Base-by-base conservation (phyloP, 1,140 invertebrate species). In the Drosophila biarmipes region DNA sequence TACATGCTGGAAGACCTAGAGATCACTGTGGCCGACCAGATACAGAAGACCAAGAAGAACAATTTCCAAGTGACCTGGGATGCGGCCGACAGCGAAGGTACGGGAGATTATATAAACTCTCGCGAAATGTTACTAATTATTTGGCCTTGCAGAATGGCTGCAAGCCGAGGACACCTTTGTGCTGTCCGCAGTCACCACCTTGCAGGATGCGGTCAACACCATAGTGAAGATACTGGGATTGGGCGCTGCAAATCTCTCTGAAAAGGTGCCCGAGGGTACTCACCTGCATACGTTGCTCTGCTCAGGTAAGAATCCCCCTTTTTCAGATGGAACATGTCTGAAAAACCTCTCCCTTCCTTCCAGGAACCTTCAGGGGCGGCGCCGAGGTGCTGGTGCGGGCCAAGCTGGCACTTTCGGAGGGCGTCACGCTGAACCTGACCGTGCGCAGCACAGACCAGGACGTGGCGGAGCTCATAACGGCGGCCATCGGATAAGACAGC, bases 1-100 rank as follows among this genome's bases (percentile, higher is more conserved):
- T 95, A 95, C 61, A 95, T 96, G 90, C 92, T 99, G 40, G 98
- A 99, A 93, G 98, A 99, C 93, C 93, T 99, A 19, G 98, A 99
- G 90, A 93, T 99, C 34, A 95, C 94, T 11, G 93, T 99, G 1
- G 95, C 95, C 4, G 99, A 99, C 93, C 98, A 99, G 92, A 96
- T 99, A 57, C 96, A 98, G 87, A 95, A 96, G 66, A 94, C 97
- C 6, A 95, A 95, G 46, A 97, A 96, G 78, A 96, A 92, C 77
- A 98, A 94, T 79, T 96, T 99, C 80, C 95, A 94, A 31, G 94
- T 94, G 0, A 94, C 95, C 19, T 97, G 96, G 94, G 96, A 96
- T 71, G 94, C 94, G 4, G 91, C 91, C 2, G 91, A 92, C 24
- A 91, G 90, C 8, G 92, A 92, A 68, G 92, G 92, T 87, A 74